Base-by-base conservation (phyloP, 2,888 invertebrate genomes). In the Lycaena phlaeas region DNA sequence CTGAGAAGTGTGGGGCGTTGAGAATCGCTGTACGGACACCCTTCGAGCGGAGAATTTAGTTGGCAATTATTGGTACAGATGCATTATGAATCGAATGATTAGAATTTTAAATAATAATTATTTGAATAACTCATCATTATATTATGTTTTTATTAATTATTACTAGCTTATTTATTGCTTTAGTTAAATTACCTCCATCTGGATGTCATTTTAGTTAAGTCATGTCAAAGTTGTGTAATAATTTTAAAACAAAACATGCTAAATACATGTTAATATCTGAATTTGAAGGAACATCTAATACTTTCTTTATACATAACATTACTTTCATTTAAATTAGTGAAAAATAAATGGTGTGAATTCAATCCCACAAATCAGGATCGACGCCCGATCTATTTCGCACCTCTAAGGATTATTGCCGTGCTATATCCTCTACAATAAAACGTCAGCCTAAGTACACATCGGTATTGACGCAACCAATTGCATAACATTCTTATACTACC, bases 1-100 rank as follows among this genome's bases (percentile, higher is more conserved):
- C 22, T 34, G 4, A 34, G 34, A 34, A 34, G 7, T 34, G 34
- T 18, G 34, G 22, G 17, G 22, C 34, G 34, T 34, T 34, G 22
- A 34, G 9, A 34, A 34, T 34, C 34, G 34, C 3, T 12, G 34
- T 34, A 18, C 22, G 17, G 34, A 18, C 3, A 10, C 7, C 31
- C 10, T 12, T 12, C 12, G 34, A 18, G 12, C 22, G 6, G 22
- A 18, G 12, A 34, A 22, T 34, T 22, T 34, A 34, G 12, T 34
- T 18, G 34, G 34, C 22, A 12, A 34, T 34, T 34, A 34, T 34
- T 29, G 14, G 18, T 34, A 17, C 9, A 17, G 22, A 11, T 18
- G 18, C 34, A 18, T 11, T 9, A 11, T 12, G 34, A 18, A 17
- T 7, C 7, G n/a, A 5, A 11, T 22, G 30, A 10, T 14, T 31